Conservation (phyloP, 1,140 invertebrate genomes). For the Drosophila malerkotliana region DNA sequence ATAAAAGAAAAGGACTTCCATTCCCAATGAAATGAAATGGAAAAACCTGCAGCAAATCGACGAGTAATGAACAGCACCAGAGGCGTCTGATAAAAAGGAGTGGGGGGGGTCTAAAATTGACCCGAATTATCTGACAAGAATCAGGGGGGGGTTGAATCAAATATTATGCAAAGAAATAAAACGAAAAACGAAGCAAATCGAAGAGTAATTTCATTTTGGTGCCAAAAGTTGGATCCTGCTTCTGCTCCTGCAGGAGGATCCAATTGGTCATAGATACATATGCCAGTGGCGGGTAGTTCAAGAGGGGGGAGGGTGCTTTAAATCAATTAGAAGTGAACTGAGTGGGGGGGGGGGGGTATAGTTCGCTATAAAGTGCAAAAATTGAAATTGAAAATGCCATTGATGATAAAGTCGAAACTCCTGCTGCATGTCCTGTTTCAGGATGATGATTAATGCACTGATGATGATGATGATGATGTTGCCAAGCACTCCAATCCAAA, state of each 20-base stretch:
- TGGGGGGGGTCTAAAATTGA: conserved; percentile 16
- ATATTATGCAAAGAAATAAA: conserved; percentile 30
- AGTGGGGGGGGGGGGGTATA: background rate
- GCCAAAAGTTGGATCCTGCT: conserved; percentile 54
- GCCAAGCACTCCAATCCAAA: no score
- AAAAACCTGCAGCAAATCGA: conserved; percentile 59
- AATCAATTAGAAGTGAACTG: conserved; percentile 61
- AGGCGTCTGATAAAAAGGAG: background rate
- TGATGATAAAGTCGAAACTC: conserved; percentile 27
- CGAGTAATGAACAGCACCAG: conserved; percentile 48
- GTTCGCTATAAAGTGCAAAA: conserved; percentile 31
- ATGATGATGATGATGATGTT: background rate
- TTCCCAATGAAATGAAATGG: conserved; percentile 14
- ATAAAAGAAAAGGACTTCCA: conserved; percentile 2
- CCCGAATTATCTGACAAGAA: conserved; percentile 39
- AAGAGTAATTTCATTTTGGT: conserved; percentile 58
- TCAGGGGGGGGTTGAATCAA: conserved; percentile 24
- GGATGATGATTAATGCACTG: background rate
- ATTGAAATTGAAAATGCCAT: conserved; percentile 56
- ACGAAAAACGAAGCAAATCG: conserved; percentile 3
- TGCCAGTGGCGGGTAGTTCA: background rate
- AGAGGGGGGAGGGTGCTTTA: conserved; percentile 12
- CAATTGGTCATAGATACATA: conserved; percentile 3
- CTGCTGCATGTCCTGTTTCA: background rate
- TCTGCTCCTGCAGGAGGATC: conserved; percentile 26